Conservation (phyloP, 2,797 vertebrate species). For the Lacerta viridis region DNA sequence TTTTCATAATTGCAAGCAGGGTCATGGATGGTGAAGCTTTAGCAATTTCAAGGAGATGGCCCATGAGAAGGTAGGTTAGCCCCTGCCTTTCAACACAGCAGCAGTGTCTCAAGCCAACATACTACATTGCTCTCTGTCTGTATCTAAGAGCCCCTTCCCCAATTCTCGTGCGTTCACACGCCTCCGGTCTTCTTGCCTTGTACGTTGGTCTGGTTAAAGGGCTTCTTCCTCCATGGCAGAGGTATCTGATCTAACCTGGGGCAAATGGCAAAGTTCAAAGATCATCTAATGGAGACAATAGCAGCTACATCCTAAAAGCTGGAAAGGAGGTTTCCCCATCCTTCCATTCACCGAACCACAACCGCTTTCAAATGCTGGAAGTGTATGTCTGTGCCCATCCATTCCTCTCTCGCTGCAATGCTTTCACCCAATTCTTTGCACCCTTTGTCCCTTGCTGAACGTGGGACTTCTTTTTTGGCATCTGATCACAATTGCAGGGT, state of each 20-base stretch:
- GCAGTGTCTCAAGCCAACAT: background rate
- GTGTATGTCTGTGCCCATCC: background rate
- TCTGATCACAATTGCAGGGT: background rate
- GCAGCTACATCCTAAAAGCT: background rate
- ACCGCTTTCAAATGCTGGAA: background rate
- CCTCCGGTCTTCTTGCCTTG: background rate
- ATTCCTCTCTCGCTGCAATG: background rate
- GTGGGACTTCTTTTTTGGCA: background rate
- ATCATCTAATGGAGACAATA: no score
- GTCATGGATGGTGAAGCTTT: background rate
- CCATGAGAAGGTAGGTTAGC: background rate
- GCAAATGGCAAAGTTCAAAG: background rate
- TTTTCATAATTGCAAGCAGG: no score
- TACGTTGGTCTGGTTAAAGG: background rate
- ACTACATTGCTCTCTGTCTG: no score
- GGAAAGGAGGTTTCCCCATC: background rate
- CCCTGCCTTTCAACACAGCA: background rate
- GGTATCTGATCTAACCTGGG: background rate
- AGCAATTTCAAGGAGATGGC: background rate
- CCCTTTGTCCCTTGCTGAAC: background rate
- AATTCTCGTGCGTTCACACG: background rate
- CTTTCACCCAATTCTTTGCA: background rate
- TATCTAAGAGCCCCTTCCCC: background rate
- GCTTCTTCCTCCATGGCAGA: background rate
- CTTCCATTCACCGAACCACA: background rate